These are phyloP conservation scores for Rhegmatorhina hoffmannsi DNA, from an alignment of 2,113 vertebrate genomes.

Conservation along the genomic window DNA sequence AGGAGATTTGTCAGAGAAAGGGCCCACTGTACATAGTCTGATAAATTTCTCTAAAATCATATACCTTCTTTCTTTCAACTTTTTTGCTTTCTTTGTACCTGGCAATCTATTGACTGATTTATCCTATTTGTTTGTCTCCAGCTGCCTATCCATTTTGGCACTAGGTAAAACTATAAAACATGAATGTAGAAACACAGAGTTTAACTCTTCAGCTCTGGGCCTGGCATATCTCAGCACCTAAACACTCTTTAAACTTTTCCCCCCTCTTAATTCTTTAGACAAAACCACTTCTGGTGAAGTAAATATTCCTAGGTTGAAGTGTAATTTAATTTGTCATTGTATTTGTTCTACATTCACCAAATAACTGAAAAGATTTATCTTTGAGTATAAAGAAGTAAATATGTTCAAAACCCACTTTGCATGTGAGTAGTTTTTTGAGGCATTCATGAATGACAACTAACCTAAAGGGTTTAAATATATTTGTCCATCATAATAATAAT, in stretches of 20 bases:
- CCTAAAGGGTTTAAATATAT: neutral
- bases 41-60: neutral
- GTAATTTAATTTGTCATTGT: neutral
- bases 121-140: neutral
- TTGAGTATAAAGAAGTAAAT: neutral
- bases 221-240: neutral
- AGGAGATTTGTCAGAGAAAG: neutral
- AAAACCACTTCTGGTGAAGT: neutral
- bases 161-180: neutral
- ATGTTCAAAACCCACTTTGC: neutral
- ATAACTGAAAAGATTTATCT: neutral
- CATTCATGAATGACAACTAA: neutral
- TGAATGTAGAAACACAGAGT: neutral
- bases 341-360: neutral
- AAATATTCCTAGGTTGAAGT: neutral
- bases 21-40: neutral
- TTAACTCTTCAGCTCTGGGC: neutral
- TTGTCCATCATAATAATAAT: neutral
- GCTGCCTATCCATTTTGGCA: neutral
- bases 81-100: neutral
- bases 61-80: neutral
- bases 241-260: neutral
- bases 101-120: neutral
- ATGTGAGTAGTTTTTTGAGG: neutral
- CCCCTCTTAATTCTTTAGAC: neutral